Percentiles rank a stretch among this genome's conserved stretches.
Evolutionary conservation across 1,140 invertebrate species (phyloP).

Genomic region (Harpegnathos saltator): DNA sequence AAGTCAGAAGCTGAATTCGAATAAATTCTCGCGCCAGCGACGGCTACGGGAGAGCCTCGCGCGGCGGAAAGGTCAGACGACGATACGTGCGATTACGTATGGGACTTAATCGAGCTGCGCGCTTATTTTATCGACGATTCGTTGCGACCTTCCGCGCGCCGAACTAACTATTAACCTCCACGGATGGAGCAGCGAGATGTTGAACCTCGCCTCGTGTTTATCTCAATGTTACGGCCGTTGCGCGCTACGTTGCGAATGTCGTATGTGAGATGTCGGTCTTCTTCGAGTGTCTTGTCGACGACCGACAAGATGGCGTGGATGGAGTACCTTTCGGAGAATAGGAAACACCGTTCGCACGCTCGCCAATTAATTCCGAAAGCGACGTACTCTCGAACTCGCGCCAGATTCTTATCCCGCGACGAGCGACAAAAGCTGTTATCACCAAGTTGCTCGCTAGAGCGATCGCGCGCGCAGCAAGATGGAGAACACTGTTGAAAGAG

Average conservation of each 20-base stretch:
- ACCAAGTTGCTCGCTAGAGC: constrained; percentile 24
- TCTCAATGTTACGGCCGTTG: background rate
- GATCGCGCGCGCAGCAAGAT: constrained; percentile 11
- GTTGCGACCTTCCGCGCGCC: background rate
- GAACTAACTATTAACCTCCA: background rate
- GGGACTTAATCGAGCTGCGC: background rate
- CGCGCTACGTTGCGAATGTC: too few relatives aligned
- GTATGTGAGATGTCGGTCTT: too few relatives aligned
- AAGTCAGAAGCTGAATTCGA: constrained; percentile 14
- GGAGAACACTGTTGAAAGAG: constrained; percentile 58
- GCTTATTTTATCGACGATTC: constrained; percentile 9
- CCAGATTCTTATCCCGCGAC: background rate
- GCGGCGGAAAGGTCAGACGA: constrained; percentile 4
- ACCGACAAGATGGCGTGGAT: too few relatives aligned
- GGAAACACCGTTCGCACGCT: background rate
- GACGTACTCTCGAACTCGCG: background rate
- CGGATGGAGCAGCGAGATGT: background rate
- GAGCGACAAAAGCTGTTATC: constrained; percentile 61
- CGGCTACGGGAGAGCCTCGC: background rate
- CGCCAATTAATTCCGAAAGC: background rate
- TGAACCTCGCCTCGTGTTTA: too few relatives aligned
- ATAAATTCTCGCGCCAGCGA: background rate
- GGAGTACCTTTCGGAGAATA: too few relatives aligned
- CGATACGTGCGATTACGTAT: background rate
- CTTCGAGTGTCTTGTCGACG: too few relatives aligned